Base-by-base conservation (phyloP, 1,140 invertebrate species). In the Samia ricini region DNA sequence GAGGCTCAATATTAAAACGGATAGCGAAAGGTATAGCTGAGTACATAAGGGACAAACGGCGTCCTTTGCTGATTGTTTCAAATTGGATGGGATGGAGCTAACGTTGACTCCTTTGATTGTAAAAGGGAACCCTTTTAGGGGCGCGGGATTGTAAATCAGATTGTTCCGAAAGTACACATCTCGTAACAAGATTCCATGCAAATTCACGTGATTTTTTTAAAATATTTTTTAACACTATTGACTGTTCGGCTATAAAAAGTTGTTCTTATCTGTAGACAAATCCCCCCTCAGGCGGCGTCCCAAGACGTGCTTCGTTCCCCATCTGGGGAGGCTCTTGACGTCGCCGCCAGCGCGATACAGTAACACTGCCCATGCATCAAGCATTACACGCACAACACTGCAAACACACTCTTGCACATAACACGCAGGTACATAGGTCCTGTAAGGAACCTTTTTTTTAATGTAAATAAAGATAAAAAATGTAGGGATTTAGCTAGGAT, bases 141-240 rank as follows among this genome's bases (percentile, higher is more conserved):
- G 49, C 23, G 57, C 57, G 56, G 66, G 71, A 78, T 74, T 75
- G 72, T 72, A 81, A 79, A 79, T 79, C 70, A 71, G 72, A 77
- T 78, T 74, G 76, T 74, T 73, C 71, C 62, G 62, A 68, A 61
- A 64, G 58, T 48, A 50, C 50, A 60, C 56, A 51, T 36, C 18
- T 10, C 49, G 36, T 59, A 24, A 59, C 57, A 10, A 18, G 20
- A 59, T 59, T 22, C 18, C 12, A 49, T 49, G 49, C 24, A 2
- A 49, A 23, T 59, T 50, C 50, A 18, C 15, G 5, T 29, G 24
- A 33, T 56, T 21, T 22, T 52, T 23, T 52, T 21, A 50, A 5
- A 15, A 19, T 52, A 21, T 22, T 52, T 12, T 22, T n/a, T 52
- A 10, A 48, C 18, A 2, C 5, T 48, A n/a, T n/a, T 36, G 6